These are phyloP conservation scores for Acridotheres tristis DNA, from an alignment of 2,797 vertebrate species.

Conservation along the genomic window DNA sequence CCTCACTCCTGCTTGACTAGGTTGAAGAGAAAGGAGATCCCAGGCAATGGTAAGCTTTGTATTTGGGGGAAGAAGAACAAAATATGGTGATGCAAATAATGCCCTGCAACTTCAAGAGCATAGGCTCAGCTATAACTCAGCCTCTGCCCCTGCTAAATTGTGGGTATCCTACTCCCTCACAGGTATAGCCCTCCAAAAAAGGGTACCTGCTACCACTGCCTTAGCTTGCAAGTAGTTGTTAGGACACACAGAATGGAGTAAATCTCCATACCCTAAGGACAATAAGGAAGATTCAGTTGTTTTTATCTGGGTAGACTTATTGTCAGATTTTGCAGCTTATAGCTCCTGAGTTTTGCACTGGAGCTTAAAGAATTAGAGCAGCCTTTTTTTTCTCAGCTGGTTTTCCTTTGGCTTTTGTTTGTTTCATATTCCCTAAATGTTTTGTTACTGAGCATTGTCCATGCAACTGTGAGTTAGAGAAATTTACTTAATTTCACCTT, in stretches of 20 bases:
- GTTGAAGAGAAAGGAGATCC: background rate
- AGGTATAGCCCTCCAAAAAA: background rate
- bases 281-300: background rate
- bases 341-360: background rate
- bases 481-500: background rate
- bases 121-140: background rate
- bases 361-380: background rate
- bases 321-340: background rate
- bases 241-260: background rate
- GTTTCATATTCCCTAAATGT: background rate
- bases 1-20: background rate
- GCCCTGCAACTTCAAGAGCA: background rate
- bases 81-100: background rate
- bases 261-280: background rate
- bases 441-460: background rate
- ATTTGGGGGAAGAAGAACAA: background rate
- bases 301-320: background rate
- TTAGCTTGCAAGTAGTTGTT: background rate
- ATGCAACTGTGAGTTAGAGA: background rate
- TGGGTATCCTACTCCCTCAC: background rate
- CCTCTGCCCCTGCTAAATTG: background rate
- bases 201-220: background rate
- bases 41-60: background rate
- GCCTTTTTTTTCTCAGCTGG: background rate
- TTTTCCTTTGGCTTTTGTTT: background rate